Base-by-base conservation (phyloP, 2,888 invertebrate species). In the Meteorus colon region DNA sequence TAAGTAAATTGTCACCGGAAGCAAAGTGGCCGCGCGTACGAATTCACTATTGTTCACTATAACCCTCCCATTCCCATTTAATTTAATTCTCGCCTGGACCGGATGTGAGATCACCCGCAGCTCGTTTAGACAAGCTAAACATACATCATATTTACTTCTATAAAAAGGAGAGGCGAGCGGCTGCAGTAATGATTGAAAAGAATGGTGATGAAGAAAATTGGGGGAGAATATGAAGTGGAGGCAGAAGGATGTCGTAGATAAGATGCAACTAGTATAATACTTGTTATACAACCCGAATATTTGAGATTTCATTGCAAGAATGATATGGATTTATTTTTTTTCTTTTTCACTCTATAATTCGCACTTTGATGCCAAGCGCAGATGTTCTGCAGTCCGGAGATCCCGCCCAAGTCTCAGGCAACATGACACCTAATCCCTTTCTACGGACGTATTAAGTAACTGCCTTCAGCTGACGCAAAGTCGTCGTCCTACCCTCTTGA, bases 31-130 rank as follows among this genome's bases (percentile, higher is more conserved):
- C 84, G 84, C 86, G 86, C 87, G 85, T 85, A 87, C 87, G 86
- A 87, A 87, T 88, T 84, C 85, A 86, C 86, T 83, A 89, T 88
- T 88, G 89, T 86, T 87, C 86, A 86, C 85, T 85, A 12, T 41
- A 85, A 85, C 85, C 86, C 87, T 87, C 83, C 74, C 76, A 82
- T 84, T 88, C 86, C 83, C 84, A 84, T 87, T 88, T 86, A 83
- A 84, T 86, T 86, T 84, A 81, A 84, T 87, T 87, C 85, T 83
- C 85, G 85, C 82, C 81, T 79, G 73, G 76, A 77, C 80, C 81
- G 80, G 81, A 81, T 69, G 78, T 78, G 79, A 81, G 81, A 75
- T 88, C 88, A 87, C 84, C 85, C 88, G 88, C 88, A 86, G 86
- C 85, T 86, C 87, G 86, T 85, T 88, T 87, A 88, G 86, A 81